Base-by-base conservation (phyloP, 2,888 invertebrate species). In the Dryadula phaetusa region DNA sequence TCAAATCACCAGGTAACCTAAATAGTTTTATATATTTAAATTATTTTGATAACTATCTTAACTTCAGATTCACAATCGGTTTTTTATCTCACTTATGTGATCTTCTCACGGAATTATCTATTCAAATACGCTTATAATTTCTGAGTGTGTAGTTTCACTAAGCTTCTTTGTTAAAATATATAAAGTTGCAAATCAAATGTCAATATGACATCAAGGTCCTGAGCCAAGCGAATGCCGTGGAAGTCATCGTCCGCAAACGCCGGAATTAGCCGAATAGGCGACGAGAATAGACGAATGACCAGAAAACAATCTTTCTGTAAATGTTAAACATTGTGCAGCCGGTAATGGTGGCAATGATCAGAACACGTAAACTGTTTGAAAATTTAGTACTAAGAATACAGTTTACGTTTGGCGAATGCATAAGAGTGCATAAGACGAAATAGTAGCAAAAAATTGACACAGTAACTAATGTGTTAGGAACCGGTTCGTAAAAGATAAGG, bases 221-320 rank as follows among this genome's bases (percentile, higher is more conserved):
- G 82, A 81, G 82, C 80, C 79, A 56, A 72, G 82, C 85, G 85
- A 85, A 83, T 87, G 85, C 87, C 85, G 79, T 71, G 74, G 85
- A 83, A 89, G 92, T 92, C 92, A 92, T 91, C 90, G 91, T 85
- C 92, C 92, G 88, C 78, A 76, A 77, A 70, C 79, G 86, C 85
- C 90, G 86, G 84, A 88, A 86, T 86, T 90, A 91, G 86, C 86
- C 87, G 87, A 89, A 86, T 83, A 74, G 76, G 72, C 73, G 82
- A 84, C 89, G 88, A 86, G 88, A 91, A 91, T 91, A 92, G 81
- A 84, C 90, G 87, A 90, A 86, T 81, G 84, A 82, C 82, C 84
- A 88, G 85, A 85, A 86, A 78, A 82, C 44, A 58, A 18, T 60
- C 37, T 60, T 63, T 56, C 49, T 87, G 85, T 83, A 84, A 82